Base-by-base conservation (phyloP, 92 coral and sea anemone species). In the Phenganax stokvisi region DNA sequence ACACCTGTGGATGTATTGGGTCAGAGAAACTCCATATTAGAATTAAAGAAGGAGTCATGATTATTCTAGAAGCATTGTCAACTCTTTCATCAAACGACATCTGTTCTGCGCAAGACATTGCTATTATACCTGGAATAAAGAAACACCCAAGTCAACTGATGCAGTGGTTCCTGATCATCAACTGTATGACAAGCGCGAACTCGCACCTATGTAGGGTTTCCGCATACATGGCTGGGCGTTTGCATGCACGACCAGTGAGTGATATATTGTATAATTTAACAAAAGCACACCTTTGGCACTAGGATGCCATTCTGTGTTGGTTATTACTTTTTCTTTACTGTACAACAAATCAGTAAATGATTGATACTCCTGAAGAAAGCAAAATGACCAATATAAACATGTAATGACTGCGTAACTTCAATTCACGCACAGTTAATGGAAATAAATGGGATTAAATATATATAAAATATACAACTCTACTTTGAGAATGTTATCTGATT, bases 11-110 rank as follows among this genome's bases (percentile, higher is more conserved):
- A 77, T 94, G 97, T 70, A 94, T 94, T 16, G 98, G 98, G 62
- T 94, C 98, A 10, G 98, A 90, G 88, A 94, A 94, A 88, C 98
- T 94, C 98, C 98, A 94, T 37, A 94, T 94, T 13, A 94, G 90
- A 56, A 94, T 90, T 74, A 94, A 88, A 2, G 98, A 94, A 15
- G 98, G 92, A 31, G 97, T 91, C 98, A 94, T 94, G 76, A 92
- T 93, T 60, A 94, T 94, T 15, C 96, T 90, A 64, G 97, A 94
- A 77, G 89, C 92, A 61, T 94, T 81, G 64, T 94, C 97, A 74
- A 92, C 91, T 74, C 98, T 87, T 68, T 92, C 98, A 60, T 94
- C 98, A 89, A 94, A 94, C 71, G 92, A 90, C 84, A 94, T 85
- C 28, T 88, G 87, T 31, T 94, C 98, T 0, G 92, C 98, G 83